Percentiles rank a stretch among this genome's conserved stretches.
phyloP scores from a whole-genome alignment of 2,797 vertebrate species.

The Anguilla obscura region DNA sequence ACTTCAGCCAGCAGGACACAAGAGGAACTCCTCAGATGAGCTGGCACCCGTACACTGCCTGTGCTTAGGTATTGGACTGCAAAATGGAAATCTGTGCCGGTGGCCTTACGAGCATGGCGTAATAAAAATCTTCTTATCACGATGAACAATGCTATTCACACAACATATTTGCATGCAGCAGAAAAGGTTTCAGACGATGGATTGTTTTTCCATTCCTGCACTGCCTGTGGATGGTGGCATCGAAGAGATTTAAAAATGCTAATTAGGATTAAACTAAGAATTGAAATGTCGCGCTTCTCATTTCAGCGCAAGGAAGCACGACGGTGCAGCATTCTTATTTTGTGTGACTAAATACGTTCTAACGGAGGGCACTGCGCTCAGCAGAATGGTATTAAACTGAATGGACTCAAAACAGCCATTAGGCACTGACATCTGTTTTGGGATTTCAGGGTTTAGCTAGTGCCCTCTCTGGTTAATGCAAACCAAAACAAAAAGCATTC shows the following conservation, averaged over 20 bases:
- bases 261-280: neutral
- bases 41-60: neutral
- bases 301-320: neutral
- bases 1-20: neutral
- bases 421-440: neutral
- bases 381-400: neutral
- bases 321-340: neutral
- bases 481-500: neutral
- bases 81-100: neutral
- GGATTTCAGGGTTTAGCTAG: neutral
- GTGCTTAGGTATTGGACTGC: neutral
- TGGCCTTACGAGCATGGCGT: neutral
- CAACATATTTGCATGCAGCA: neutral
- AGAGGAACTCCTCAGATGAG: neutral
- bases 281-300: neutral
- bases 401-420: neutral
- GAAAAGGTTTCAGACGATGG: neutral
- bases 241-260: neutral
- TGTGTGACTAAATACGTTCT: neutral
- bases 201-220: neutral
- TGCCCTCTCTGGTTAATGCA: slow-evolving; percentile 18
- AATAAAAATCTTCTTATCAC: neutral
- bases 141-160: neutral
- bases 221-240: neutral
- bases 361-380: neutral